Evolutionary conservation across 1,140 invertebrate genomes (phyloP).

Genomic region (Anthonomus grandis): DNA sequence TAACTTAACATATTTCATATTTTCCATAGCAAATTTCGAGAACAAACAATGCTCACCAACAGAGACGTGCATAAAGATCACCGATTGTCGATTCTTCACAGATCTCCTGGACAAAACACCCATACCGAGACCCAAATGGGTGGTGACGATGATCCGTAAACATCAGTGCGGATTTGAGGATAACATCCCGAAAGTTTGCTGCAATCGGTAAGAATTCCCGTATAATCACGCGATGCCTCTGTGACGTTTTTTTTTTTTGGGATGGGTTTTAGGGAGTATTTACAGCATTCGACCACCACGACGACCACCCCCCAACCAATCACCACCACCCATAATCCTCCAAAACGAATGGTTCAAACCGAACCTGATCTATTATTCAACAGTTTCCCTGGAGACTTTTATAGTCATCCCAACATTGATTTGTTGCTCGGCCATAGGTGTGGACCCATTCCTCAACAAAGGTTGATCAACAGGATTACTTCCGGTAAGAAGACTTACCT

Average conservation of each 20-base stretch:
- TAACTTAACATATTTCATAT: no score
- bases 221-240: background rate
- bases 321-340: background rate
- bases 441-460: constrained; percentile 42
- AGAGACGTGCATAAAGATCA: constrained; percentile 41
- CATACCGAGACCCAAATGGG: constrained; percentile 37
- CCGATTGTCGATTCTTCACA: constrained; percentile 35
- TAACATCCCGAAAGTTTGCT: constrained; percentile 36
- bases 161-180: constrained; percentile 35
- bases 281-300: background rate
- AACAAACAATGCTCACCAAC: no score
- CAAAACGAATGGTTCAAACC: background rate
- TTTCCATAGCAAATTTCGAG: no score
- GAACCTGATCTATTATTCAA: background rate
- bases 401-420: constrained; percentile 29
- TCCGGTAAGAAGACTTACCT: constrained; percentile 50
- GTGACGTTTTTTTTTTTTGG: background rate
- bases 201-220: constrained; percentile 17
- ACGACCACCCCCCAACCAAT: constrained; percentile 9
- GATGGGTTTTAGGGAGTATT: background rate
- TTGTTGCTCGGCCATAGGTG: constrained; percentile 40
- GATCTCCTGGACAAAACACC: constrained; percentile 33
- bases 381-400: constrained; percentile 8
- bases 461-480: constrained; percentile 48
- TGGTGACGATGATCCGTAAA: constrained; percentile 31